Percentiles rank a stretch among this genome's conserved stretches.
These are phyloP conservation scores for Butastur rufipennis DNA, from an alignment of 2,113 vertebrate genomes.

Conservation along the genomic window DNA sequence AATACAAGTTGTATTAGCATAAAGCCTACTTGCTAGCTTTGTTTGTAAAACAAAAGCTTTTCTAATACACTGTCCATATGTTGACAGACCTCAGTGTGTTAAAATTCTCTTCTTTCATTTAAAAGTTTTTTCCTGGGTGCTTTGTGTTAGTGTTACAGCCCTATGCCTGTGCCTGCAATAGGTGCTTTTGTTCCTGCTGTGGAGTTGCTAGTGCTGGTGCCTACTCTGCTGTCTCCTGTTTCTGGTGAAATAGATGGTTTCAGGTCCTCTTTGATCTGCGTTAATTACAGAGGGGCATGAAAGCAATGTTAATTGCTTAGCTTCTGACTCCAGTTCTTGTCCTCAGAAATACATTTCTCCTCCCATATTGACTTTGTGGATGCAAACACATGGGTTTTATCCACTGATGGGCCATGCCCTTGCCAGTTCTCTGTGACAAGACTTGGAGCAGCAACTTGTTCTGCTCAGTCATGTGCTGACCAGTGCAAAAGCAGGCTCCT, in stretches of 20 bases:
- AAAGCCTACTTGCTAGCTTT: neutral
- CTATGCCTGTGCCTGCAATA: neutral
- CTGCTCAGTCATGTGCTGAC: neutral
- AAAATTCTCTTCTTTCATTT: neutral
- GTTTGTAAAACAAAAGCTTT: neutral
- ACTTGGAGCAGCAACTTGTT: neutral
- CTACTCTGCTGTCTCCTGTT: neutral
- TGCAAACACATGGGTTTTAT: neutral
- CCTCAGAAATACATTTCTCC: conserved; percentile 2
- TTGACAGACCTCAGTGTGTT: neutral
- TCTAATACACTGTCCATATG: neutral
- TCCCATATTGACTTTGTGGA: neutral
- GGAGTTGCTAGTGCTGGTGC: neutral
- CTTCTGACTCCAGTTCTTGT: conserved; percentile 25
- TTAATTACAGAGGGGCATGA: conserved; percentile 65
- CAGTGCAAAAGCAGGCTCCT: neutral
- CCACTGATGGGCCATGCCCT: neutral
- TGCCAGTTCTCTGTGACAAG: neutral
- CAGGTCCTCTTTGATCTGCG: conserved; percentile 36
- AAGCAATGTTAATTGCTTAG: conserved; percentile 65
- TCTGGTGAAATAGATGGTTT: conserved; percentile 13
- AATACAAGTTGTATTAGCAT: neutral
- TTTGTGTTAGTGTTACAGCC: neutral
- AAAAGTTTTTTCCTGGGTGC: neutral
- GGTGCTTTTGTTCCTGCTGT: neutral